phyloP scores from a whole-genome alignment of 2,113 vertebrate species.

The Mixornis gularis region DNA sequence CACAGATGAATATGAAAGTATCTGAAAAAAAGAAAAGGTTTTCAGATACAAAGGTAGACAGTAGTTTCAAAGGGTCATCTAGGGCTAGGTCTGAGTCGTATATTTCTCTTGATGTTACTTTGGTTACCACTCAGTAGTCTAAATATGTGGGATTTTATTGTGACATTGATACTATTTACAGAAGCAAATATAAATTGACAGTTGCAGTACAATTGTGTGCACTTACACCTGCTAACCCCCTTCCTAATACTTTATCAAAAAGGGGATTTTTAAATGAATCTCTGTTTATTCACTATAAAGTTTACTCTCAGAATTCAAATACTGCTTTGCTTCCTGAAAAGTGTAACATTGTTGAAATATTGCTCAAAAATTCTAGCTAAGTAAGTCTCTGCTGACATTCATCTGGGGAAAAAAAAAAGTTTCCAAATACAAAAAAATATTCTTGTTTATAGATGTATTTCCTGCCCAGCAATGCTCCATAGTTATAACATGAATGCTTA shows the following conservation, averaged over 20 bases:
- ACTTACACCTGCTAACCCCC: neutral
- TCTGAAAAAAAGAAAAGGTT: neutral
- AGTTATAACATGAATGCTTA: neutral
- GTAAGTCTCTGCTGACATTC: neutral
- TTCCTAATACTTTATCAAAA: neutral
- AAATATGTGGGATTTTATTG: neutral
- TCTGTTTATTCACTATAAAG: neutral
- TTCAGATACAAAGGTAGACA: neutral
- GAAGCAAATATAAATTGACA: neutral
- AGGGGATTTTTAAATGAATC: neutral
- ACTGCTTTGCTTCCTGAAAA: neutral
- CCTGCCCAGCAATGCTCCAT: neutral
- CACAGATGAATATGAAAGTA: neutral
- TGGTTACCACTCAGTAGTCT: neutral
- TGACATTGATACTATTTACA: neutral
- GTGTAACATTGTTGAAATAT: neutral
- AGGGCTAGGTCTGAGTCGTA: neutral
- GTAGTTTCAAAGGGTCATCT: neutral
- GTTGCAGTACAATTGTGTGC: neutral
- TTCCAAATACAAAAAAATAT: neutral
- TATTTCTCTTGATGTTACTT: neutral
- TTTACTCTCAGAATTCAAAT: neutral
- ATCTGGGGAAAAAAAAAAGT: neutral
- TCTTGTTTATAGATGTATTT: neutral
- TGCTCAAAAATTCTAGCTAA: neutral